Evolutionary conservation across 2,888 invertebrate genomes (phyloP), one percentile per base, ranked within the genome.

Genomic region (Anthophora plumipes): DNA sequence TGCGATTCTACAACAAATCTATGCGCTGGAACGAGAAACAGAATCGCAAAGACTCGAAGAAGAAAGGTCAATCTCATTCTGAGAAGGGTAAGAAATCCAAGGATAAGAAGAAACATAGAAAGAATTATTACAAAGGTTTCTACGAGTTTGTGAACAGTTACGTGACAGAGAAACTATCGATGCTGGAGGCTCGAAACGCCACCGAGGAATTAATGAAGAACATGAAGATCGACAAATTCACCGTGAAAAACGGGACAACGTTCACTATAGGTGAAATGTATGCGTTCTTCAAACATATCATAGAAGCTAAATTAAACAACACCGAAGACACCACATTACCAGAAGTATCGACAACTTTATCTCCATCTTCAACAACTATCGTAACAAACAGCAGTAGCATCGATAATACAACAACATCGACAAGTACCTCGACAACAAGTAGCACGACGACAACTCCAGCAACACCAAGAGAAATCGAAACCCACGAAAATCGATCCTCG

Each of bases 201-300:
- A 93, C 93, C 5, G 92, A 92, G 48, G 92, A 91, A 39, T 77
- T 93, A 14, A 91, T 93, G 31, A 89, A 86, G 57, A 91, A 88
- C 75, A 91, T 92, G 91, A 92, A 92, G 71, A 90, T 92, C 67
- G 91, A 93, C 75, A 92, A 92, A 77, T 89, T 91, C 46, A 89
- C 91, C 20, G 89, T 91, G 50, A 89, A 88, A 37, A 93, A 93
- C 73, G 92, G 92, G 9, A 93, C 92, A 63, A 91, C 89, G 20
- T 92, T 93, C 75, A 92, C 92, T n/a, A 89, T 92, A 0, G 91
- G 91, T 72, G 92, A 93, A 84, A 92, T 93, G 84, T 93, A 93
- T 87, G 91, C 93, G 61, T 92, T 93, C 87, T 92, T 93, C 88
- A 93, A 92, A 92, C 93, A 93, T 93, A 93, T 93, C 93, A 93